Percentiles rank a stretch among this genome's conserved stretches.
phyloP scores from a whole-genome alignment of 2,113 vertebrate genomes.

The Equus przewalskii region DNA sequence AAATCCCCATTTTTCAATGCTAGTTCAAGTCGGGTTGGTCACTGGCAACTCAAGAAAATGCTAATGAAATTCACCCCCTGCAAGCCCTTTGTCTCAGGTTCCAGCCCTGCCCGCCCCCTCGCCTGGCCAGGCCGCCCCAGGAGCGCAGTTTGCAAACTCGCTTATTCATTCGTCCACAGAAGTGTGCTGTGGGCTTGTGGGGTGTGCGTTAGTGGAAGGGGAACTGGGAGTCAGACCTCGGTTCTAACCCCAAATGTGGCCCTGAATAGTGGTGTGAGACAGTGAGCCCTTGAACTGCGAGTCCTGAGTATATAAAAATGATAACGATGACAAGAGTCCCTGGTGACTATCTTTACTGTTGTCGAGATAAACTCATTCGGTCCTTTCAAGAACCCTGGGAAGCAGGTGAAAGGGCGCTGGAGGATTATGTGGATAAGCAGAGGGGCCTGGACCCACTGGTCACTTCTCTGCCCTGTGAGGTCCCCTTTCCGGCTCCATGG shows the following conservation, averaged over 20 bases:
- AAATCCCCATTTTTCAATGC: not conserved
- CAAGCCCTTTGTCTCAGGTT: rapidly evolving
- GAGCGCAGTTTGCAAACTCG: not conserved
- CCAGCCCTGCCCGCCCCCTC: not conserved
- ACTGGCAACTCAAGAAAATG: not conserved
- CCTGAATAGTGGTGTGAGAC: not conserved
- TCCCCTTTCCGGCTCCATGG: rapidly evolving
- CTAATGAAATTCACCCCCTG: not conserved
- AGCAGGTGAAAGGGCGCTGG: not conserved
- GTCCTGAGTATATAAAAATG: not conserved
- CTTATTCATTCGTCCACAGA: not conserved
- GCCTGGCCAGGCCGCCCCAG: not conserved
- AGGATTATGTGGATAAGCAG: not conserved
- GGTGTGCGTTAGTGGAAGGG: rapidly evolving
- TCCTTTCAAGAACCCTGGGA: not conserved
- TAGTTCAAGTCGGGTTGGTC: not conserved
- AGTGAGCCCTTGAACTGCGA: rapidly evolving
- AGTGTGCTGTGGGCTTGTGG: not conserved
- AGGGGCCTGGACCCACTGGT: not conserved
- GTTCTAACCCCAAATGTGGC: not conserved
- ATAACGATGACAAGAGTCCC: not conserved
- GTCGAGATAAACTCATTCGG: not conserved
- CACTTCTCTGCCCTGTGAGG: not conserved
- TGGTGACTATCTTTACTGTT: not conserved
- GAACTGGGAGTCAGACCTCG: no score